Evolutionary conservation across 2,797 vertebrate genomes (phyloP).

Genomic region (Craterocephalus amniculus): DNA sequence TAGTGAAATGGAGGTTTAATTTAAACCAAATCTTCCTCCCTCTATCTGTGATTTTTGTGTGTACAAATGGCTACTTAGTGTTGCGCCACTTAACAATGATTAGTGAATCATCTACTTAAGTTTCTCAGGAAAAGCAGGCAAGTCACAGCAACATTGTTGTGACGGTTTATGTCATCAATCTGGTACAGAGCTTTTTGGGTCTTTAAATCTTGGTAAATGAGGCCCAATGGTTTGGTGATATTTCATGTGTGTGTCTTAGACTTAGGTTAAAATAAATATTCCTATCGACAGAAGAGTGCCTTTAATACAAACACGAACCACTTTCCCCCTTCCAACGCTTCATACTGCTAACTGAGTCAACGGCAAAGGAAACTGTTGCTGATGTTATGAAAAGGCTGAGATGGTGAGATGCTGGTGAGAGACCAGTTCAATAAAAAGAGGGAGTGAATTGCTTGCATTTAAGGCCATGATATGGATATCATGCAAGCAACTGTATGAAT

Average conservation of each 20-base stretch:
- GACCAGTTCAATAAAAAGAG: slow-evolving; percentile 55
- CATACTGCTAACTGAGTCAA: slow-evolving; percentile 3
- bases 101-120: neutral
- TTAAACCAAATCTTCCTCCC: neutral
- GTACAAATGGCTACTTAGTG: neutral
- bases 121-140: neutral
- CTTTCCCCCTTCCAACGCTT: slow-evolving; percentile 1
- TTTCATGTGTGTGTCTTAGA: neutral
- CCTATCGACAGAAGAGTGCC: neutral
- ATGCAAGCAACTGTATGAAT: slow-evolving; percentile 66
- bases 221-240: neutral
- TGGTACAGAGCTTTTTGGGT: neutral
- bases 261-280: neutral
- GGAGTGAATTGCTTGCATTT: slow-evolving; percentile 65
- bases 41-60: neutral
- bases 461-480: slow-evolving; percentile 70
- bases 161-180: neutral
- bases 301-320: neutral
- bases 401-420: slow-evolving; percentile 74
- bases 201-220: neutral
- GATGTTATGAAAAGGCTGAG: slow-evolving; percentile 71
- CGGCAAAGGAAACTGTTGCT: slow-evolving; percentile 32
- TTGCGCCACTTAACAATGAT: neutral
- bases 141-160: neutral
- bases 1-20: neutral